phyloP scores from a whole-genome alignment of 2,797 vertebrate species.

The Sebastes itinus region DNA sequence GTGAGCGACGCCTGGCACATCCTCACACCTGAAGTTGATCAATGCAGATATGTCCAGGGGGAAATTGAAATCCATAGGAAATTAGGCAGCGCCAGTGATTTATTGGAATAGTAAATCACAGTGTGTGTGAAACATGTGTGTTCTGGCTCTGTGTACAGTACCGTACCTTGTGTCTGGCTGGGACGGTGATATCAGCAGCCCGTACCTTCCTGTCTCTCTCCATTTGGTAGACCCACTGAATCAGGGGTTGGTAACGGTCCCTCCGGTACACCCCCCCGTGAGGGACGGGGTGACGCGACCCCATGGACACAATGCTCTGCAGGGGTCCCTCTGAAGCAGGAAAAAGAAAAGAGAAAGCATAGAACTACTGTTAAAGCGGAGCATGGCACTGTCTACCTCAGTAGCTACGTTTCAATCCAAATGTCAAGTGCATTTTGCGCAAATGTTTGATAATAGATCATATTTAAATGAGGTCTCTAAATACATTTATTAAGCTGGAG shows the following conservation, averaged over 20 bases:
- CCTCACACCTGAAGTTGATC: conserved; percentile 81
- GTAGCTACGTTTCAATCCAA: not conserved
- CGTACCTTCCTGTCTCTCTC: conserved; percentile 76
- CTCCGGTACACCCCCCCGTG: conserved; percentile 47
- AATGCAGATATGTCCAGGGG: conserved; percentile 81
- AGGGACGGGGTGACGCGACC: conserved; percentile 70
- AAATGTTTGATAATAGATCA: conserved; percentile 16
- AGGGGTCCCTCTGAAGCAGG: conserved; percentile 62
- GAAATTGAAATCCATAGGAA: conserved; percentile 86
- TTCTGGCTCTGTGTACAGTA: conserved; percentile 44
- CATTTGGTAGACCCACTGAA: conserved; percentile 67
- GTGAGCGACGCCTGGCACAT: conserved; percentile 78
- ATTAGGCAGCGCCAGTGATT: conserved; percentile 81
- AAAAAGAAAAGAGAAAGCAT: not conserved
- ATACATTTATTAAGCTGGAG: not conserved
- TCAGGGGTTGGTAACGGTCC: conserved; percentile 61
- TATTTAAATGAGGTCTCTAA: not conserved
- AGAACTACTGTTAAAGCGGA: not conserved
- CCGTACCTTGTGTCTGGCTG: conserved; percentile 57
- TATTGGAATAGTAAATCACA: conserved; percentile 82
- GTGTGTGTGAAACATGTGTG: conserved; percentile 50
- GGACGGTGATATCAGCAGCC: conserved; percentile 67
- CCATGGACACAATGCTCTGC: conserved; percentile 80
- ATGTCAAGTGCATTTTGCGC: conserved; percentile 18
- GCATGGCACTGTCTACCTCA: not conserved